These are phyloP conservation scores for Megaustenia siamemsis DNA, from an alignment of 2,888 invertebrate genomes.

Conservation along the genomic window DNA sequence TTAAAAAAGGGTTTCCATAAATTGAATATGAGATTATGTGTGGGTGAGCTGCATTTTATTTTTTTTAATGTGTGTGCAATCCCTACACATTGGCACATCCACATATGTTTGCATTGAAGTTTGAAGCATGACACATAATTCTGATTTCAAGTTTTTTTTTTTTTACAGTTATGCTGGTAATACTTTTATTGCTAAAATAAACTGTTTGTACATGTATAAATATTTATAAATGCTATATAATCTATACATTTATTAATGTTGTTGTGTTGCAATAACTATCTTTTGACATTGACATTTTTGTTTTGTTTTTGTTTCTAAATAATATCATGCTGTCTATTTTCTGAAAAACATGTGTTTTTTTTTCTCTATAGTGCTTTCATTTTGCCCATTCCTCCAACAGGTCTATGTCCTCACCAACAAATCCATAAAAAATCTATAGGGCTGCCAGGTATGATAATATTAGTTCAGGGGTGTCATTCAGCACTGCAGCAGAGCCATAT, in stretches of 20 bases:
- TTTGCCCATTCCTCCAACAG: slow-evolving; percentile 46
- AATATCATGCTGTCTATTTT: background rate
- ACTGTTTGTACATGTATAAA: too few species aligned
- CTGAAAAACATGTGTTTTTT: background rate
- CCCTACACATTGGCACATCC: background rate
- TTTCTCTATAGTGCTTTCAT: slow-evolving; percentile 27
- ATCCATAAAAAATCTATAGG: slow-evolving; percentile 47
- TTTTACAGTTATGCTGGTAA: background rate
- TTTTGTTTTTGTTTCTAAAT: slow-evolving; percentile 4
- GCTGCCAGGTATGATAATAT: slow-evolving; percentile 16
- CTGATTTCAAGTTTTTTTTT: background rate
- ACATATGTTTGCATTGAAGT: slow-evolving; percentile 11
- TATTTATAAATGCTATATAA: background rate
- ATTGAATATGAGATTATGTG: too few species aligned
- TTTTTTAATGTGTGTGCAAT: too few species aligned
- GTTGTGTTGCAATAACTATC: background rate
- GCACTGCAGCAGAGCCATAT: slow-evolving; percentile 28
- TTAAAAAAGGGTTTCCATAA: too few species aligned
- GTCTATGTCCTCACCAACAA: slow-evolving; percentile 55
- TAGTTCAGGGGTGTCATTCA: slow-evolving; percentile 40
- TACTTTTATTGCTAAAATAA: background rate
- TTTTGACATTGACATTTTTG: background rate
- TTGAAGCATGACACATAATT: background rate
- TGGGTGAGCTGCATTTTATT: too few species aligned
- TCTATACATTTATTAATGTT: background rate